These are phyloP conservation scores for Amazona vittata DNA, from an alignment of 2,113 vertebrate species.

Conservation along the genomic window DNA sequence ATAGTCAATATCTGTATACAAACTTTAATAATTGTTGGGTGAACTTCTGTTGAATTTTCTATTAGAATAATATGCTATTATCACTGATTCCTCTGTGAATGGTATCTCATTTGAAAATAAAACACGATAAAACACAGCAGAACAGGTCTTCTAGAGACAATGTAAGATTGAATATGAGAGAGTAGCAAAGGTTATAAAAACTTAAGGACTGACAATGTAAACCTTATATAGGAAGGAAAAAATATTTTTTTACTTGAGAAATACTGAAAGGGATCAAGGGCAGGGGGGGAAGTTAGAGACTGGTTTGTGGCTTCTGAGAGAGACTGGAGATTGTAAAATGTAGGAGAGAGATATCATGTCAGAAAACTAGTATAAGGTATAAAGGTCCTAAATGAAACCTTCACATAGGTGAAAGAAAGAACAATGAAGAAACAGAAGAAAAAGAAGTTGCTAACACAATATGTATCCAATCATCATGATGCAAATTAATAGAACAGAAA, in stretches of 20 bases:
- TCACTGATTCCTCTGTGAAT: background rate
- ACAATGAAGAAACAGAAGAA: background rate
- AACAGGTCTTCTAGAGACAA: background rate
- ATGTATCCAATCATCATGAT: background rate
- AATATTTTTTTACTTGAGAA: background rate
- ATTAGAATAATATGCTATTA: background rate
- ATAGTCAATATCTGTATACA: background rate
- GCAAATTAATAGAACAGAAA: background rate
- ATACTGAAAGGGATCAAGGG: background rate
- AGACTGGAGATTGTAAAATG: background rate
- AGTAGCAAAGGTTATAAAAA: background rate
- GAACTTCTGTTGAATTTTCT: background rate
- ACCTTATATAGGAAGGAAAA: background rate
- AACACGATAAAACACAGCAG: background rate
- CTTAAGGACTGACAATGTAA: background rate
- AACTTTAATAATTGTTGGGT: background rate
- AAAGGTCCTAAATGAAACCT: background rate
- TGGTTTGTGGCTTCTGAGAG: background rate
- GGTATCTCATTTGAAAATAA: background rate
- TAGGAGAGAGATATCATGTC: background rate
- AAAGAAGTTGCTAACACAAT: background rate
- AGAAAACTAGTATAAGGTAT: background rate
- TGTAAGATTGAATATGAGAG: background rate
- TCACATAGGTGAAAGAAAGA: background rate
- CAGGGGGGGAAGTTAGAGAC: background rate